Evolutionary conservation across 2,797 vertebrate genomes (phyloP).

Genomic region (Dermochelys coriacea): DNA sequence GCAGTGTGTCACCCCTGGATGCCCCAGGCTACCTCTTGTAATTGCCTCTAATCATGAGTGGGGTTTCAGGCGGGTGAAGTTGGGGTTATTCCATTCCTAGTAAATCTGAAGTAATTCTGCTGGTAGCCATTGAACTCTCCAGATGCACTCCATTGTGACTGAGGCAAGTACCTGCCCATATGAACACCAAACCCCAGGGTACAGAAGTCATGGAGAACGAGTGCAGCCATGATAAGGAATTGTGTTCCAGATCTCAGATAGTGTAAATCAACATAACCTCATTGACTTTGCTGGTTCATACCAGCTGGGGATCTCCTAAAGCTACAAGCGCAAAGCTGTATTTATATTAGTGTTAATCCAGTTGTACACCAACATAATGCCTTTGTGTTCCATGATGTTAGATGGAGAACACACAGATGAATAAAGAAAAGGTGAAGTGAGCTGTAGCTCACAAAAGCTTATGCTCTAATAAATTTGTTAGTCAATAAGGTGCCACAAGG

Average conservation of each 20-base stretch:
- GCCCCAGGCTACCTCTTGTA: neutral
- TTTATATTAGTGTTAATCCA: neutral
- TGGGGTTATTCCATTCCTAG: neutral
- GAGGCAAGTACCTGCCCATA: neutral
- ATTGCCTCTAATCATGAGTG: neutral
- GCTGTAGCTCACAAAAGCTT: no score
- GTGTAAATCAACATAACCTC: neutral
- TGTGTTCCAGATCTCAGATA: neutral
- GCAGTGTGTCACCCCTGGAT: neutral
- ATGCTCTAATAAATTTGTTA: no score
- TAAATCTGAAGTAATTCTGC: neutral
- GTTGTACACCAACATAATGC: neutral
- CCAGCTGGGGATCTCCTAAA: neutral
- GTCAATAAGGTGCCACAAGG: no score
- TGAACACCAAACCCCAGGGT: rapidly evolving
- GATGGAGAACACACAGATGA: neutral
- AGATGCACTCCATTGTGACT: neutral
- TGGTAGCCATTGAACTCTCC: neutral
- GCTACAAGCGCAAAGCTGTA: neutral
- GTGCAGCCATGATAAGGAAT: neutral
- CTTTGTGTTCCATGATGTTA: neutral
- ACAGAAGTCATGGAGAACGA: neutral
- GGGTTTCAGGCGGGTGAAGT: neutral
- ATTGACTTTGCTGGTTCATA: neutral
- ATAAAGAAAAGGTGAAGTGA: neutral